Evolutionary conservation across 30 jellyfish, hydroid and myxozoan genomes (phyloP), one percentile per base, ranked within the genome.

Genomic region (Cassiopea xamachana): DNA sequence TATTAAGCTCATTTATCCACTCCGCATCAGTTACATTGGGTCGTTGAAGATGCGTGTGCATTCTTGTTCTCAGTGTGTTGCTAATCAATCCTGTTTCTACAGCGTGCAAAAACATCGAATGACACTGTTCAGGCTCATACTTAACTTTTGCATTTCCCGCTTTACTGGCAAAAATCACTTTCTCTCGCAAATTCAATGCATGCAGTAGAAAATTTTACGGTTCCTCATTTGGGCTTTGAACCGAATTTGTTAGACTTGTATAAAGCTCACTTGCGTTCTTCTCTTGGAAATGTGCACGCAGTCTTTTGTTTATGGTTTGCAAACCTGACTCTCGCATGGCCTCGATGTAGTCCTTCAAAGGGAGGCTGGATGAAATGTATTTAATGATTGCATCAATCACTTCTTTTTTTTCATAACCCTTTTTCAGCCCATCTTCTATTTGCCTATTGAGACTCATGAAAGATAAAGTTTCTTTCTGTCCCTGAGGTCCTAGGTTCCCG

Each of bases 251-350:
- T 1, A 79, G 73, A 73, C 87, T 88, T 7, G 86, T 72, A 79
- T 70, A 69, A 15, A 88, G 81, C 46, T 50, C 90, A 79, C 95
- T 79, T 14, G 93, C 93, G 59, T 86, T 86, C 47, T 76, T 86
- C 77, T 77, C 88, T 76, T 86, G 82, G 46, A 68, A 86, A 46
- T 86, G 89, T n/a, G 93, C 93, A 2, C 88, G 73, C 59, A 86
- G 48, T 7, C 75, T 74, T 45, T 86, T 86, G 69, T 46, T 67
- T 18, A 87, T 9, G 5, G 89, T 77, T 62, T 64, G 78, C 77
- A 76, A 17, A 18, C 89, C 89, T 4, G 50, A 69, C 67, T 86
- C 93, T 13, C 88, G 70, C 93, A 86, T 78, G 8, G 83, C 82
- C 61, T 86, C 88, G 9, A 86, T 18, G 60, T 86, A 75, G 62